Evolutionary conservation across 2,888 invertebrate genomes (phyloP).

Genomic region (Philonicus albiceps): DNA sequence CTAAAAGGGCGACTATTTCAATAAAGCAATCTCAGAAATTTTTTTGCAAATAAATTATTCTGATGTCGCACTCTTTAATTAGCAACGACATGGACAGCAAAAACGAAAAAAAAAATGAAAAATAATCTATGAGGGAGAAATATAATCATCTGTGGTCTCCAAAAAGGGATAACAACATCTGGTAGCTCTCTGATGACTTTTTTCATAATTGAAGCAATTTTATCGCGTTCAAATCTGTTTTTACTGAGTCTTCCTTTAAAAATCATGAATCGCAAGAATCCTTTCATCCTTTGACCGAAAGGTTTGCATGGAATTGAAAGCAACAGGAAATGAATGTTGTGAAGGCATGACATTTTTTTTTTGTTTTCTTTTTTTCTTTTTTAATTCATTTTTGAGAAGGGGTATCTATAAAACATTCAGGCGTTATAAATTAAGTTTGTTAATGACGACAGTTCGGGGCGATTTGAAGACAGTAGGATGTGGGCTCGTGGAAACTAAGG

Average conservation of each 20-base stretch:
- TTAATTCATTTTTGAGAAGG: background rate
- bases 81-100: background rate
- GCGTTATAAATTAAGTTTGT: background rate
- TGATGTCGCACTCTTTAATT: background rate
- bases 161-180: background rate
- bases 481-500: background rate
- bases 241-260: background rate
- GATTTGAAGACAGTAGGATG: background rate
- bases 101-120: background rate
- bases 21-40: too few relatives aligned
- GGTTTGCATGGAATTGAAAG: background rate
- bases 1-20: too few relatives aligned
- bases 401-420: background rate
- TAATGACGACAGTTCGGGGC: background rate
- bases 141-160: background rate
- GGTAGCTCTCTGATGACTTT: background rate
- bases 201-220: background rate
- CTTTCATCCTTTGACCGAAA: background rate
- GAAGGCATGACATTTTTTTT: background rate
- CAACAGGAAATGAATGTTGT: background rate
- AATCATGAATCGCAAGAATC: constrained; percentile 1
- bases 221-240: background rate
- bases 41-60: background rate
- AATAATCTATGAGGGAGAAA: background rate
- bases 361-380: background rate